Evolutionary conservation across 2,888 invertebrate species (phyloP), one percentile per base, ranked within the genome.

Genomic region (Scrobipalpa atriplicella): DNA sequence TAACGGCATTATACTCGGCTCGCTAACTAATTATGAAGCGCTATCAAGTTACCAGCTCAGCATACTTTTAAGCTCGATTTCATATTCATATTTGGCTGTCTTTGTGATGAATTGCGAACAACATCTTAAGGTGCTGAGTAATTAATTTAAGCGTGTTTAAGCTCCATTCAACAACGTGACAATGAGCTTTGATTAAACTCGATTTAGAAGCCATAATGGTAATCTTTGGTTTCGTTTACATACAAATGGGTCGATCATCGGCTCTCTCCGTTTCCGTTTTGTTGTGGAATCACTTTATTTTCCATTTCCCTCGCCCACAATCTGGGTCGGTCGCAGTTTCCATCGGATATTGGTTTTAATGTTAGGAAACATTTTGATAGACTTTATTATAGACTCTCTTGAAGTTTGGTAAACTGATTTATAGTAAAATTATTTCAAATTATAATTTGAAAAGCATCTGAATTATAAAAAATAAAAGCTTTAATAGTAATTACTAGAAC

Each of bases 1-100:
- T 92, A 92, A 90, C 89, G 83, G 86, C 81, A 90, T 92, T 91
- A 90, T 89, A 88, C 87, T 86, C 83, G 78, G 81, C 86, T 88
- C 84, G 87, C 85, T 88, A 85, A 90, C 89, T 90, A 86, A 90
- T 90, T 89, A 89, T 86, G 80, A 83, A 83, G 81, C 80, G 81
- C 82, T 85, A 88, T 87, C 80, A 78, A 84, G 83, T 87, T 82
- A 83, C 78, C 68, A 77, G 72, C 73, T 71, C 69, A 72, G 75
- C 72, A 70, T 72, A 76, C 76, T 81, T 80, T 78, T 71, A 66
- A 38, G 47, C 51, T 63, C 47, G 36, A 61, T 19, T 52, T 52
- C 52, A 63, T 52, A 63, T 52, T 62, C 58, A 58, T 58, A 38
- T n/a, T 58, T 38, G n/a, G n/a, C 36, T 6, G 58, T 3, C 58